Percentiles rank a stretch among this genome's conserved stretches.
Evolutionary conservation across 2,797 vertebrate species (phyloP).

Genomic region (Crypturellus tataupa): DNA sequence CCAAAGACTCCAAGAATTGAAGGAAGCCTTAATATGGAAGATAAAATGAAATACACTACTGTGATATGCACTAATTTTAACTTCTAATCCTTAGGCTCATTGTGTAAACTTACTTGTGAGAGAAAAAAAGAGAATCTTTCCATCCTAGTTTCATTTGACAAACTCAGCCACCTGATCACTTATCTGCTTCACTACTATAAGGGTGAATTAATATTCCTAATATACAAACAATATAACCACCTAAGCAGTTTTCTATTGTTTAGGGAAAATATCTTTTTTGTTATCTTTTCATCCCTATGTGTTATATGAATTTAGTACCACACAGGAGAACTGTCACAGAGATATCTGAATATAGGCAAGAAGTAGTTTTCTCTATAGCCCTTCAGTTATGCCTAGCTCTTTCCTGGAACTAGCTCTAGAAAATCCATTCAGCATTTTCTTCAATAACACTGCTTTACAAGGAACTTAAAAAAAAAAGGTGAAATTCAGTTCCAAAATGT

Average conservation of each 20-base stretch:
- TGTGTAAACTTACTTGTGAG: too few species aligned
- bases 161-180: not conserved
- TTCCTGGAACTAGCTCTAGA: not conserved
- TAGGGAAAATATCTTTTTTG: not conserved
- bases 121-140: too few species aligned
- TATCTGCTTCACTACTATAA: not conserved
- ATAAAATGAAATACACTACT: not conserved
- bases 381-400: accelerated
- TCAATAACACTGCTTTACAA: not conserved
- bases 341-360: not conserved
- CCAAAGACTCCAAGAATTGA: not conserved
- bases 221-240: not conserved
- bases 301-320: not conserved
- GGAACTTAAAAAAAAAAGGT: not conserved
- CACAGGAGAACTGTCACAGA: not conserved
- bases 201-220: not conserved
- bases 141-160: not conserved
- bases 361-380: not conserved
- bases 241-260: not conserved
- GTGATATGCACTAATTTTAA: too few species aligned
- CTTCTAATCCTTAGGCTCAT: too few species aligned
- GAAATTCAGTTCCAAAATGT: not conserved
- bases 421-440: not conserved
- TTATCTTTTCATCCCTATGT: not conserved
- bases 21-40: not conserved